Conservation (phyloP, 2,113 vertebrate species). For the Daphoenositta chrysoptera region DNA sequence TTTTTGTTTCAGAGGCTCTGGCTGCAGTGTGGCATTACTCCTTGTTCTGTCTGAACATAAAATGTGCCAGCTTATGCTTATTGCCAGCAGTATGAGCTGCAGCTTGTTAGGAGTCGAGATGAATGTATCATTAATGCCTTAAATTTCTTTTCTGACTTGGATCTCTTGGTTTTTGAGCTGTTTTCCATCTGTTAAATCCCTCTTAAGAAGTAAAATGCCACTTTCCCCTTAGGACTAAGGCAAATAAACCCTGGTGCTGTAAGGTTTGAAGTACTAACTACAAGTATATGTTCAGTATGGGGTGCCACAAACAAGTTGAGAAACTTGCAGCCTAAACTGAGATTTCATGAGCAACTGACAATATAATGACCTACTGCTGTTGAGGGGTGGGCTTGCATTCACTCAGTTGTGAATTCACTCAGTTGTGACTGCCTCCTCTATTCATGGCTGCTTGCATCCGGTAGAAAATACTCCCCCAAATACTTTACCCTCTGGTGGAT, state of each 20-base stretch:
- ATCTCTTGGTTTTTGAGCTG: neutral
- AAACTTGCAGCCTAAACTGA: neutral
- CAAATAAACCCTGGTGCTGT: neutral
- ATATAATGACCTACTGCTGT: neutral
- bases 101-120: neutral
- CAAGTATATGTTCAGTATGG: neutral
- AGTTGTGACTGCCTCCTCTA: neutral
- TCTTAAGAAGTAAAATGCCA: neutral
- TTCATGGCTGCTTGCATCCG: neutral
- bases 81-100: neutral
- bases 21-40: neutral
- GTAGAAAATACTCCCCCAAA: neutral
- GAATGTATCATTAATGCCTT: constrained; percentile 37
- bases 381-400: neutral
- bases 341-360: neutral
- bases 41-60: neutral
- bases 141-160: neutral
- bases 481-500: neutral
- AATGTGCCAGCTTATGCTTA: neutral
- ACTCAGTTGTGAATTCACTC: neutral
- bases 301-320: neutral
- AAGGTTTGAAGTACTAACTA: neutral
- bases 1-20: neutral
- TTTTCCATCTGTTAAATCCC: neutral
- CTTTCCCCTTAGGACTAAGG: neutral